phyloP scores from a whole-genome alignment of 2,113 vertebrate species.

The Zingel zingel region DNA sequence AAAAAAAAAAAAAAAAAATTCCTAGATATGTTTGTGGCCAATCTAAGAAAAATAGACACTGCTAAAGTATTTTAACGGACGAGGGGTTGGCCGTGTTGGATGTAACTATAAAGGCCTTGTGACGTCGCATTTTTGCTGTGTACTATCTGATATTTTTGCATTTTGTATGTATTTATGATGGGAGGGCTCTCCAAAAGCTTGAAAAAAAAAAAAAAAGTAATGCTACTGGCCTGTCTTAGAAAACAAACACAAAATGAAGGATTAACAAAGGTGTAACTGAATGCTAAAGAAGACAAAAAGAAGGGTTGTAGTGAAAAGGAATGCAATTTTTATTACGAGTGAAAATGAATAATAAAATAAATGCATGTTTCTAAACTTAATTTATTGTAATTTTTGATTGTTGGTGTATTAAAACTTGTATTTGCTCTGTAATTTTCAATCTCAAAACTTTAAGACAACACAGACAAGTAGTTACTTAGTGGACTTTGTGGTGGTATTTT shows the following conservation, averaged over 20 bases:
- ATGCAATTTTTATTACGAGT: slow-evolving; percentile 75
- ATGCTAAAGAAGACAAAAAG: slow-evolving; percentile 10
- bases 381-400: neutral
- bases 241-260: neutral
- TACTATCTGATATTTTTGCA: slow-evolving; percentile 13
- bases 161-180: slow-evolving; percentile 56
- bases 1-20: neutral
- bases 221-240: slow-evolving; percentile 11
- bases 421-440: neutral
- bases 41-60: neutral
- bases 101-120: neutral
- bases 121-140: slow-evolving; percentile 6
- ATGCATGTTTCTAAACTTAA: slow-evolving; percentile 77
- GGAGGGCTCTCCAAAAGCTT: neutral
- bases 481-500: too few species aligned
- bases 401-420: neutral
- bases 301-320: slow-evolving; percentile 29
- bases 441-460: too few species aligned
- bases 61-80: slow-evolving; percentile 52
- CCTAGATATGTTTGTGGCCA: neutral
- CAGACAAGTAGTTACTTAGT: too few species aligned
- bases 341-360: slow-evolving; percentile 80
- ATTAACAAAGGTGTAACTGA: neutral
- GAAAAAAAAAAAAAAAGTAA: neutral
- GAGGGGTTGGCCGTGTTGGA: slow-evolving; percentile 22